Evolutionary conservation across 2,113 vertebrate species (phyloP).

Genomic region (Alouatta palliata): DNA sequence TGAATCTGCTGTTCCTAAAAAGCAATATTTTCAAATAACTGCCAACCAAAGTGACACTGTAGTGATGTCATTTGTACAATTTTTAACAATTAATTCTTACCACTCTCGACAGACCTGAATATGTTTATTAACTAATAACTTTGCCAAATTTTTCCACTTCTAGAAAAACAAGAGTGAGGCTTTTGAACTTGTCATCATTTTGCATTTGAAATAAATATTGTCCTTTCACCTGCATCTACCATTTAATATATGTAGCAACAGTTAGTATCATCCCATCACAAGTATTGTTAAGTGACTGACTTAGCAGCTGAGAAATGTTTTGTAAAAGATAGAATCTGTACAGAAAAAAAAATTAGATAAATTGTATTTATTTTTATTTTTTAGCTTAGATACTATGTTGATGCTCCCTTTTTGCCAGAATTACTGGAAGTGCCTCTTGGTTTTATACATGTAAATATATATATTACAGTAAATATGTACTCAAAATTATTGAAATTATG

Average conservation of each 20-base stretch:
- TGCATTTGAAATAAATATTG: conserved; percentile 85
- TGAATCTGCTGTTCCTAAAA: conserved; percentile 74
- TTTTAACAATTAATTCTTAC: conserved; percentile 82
- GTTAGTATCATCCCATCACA: conserved; percentile 87
- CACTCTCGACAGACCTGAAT: conserved; percentile 69
- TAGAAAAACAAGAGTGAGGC: conserved; percentile 83
- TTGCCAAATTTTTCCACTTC: conserved; percentile 79
- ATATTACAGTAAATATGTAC: conserved; percentile 94
- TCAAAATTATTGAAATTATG: conserved; percentile 91
- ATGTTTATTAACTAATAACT: conserved; percentile 79
- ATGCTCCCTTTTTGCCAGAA: conserved; percentile 93
- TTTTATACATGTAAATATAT: conserved; percentile 92
- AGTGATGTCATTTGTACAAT: conserved; percentile 78
- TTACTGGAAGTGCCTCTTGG: conserved; percentile 97
- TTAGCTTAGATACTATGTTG: conserved; percentile 95
- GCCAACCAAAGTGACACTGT: conserved; percentile 76
- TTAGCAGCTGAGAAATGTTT: conserved; percentile 93
- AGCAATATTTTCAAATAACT: conserved; percentile 83
- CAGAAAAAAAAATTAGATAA: conserved; percentile 92
- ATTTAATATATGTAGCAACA: conserved; percentile 93
- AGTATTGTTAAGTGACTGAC: conserved; percentile 91
- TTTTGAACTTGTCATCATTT: conserved; percentile 88
- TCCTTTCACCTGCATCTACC: conserved; percentile 91
- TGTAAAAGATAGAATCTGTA: conserved; percentile 97
- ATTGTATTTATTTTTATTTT: conserved; percentile 98